A percentile compares a stretch with the other conserved stretches of the same genome.
Conservation (phyloP, 2,797 vertebrate species). For the Momotus momota region DNA sequence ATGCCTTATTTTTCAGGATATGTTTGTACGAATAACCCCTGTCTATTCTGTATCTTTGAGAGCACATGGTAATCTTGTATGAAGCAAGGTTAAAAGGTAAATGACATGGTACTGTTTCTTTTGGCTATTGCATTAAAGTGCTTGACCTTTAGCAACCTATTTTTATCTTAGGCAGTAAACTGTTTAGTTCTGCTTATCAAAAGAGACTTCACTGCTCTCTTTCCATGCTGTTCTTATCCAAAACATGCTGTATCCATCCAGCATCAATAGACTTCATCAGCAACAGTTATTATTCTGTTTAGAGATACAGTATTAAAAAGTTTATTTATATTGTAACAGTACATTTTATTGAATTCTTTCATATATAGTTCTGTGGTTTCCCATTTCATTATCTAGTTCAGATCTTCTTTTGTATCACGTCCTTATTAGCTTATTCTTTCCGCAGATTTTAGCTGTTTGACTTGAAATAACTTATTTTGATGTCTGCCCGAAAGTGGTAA, state of each 20-base stretch:
- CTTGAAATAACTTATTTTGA: background rate
- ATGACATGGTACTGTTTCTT: slow-evolving; percentile 29
- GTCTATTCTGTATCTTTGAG: slow-evolving; percentile 40
- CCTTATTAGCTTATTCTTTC: background rate
- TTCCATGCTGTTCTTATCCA: slow-evolving; percentile 62
- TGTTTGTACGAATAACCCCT: slow-evolving; percentile 35
- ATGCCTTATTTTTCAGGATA: slow-evolving; percentile 58
- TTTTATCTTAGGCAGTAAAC: slow-evolving; percentile 68
- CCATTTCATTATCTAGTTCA: slow-evolving; percentile 18
- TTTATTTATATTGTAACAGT: background rate
- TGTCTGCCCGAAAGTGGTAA: background rate
- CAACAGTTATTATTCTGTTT: background rate
- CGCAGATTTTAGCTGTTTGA: background rate
- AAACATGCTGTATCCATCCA: slow-evolving; percentile 50
- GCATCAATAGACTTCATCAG: slow-evolving; percentile 36
- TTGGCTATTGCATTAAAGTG: slow-evolving; percentile 54
- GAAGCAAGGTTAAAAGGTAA: slow-evolving; percentile 68
- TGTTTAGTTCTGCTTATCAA: slow-evolving; percentile 63
- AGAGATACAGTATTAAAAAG: background rate
- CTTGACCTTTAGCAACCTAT: slow-evolving; percentile 63
- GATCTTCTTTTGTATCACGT: slow-evolving; percentile 7
- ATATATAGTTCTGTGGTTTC: background rate
- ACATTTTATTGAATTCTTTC: background rate
- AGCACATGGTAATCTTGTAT: slow-evolving; percentile 27
- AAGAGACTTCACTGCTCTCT: slow-evolving; percentile 60